Base-by-base conservation (phyloP, 2,888 invertebrate species). In the Trachelus tabidus region DNA sequence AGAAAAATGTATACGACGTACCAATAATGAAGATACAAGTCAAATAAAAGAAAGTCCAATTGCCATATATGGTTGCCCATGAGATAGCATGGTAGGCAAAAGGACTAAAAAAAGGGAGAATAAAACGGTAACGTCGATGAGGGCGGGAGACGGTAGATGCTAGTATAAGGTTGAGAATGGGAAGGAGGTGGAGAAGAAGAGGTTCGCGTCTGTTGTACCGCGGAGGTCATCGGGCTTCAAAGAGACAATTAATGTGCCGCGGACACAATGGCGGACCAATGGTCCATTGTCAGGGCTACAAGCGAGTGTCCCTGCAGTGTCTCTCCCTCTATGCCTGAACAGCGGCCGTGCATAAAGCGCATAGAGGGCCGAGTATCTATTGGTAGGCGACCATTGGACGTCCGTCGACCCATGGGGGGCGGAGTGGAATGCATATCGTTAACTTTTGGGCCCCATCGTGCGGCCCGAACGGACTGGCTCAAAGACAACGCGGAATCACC, bases 181-280 rank as follows among this genome's bases (percentile, higher is more conserved):
- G 35, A 31, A 34, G 56, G 73, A 78, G 79, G 76, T 75, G 78
- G 77, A 80, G 80, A 79, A 69, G 81, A 79, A 76, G 80, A 83
- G 76, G 79, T 85, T 82, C 82, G 76, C 73, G 79, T 76, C 69
- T 79, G 79, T 77, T 79, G 76, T 79, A 76, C 84, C 85, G 84
- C 86, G 85, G 88, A 87, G 89, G 88, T 90, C 87, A 89, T 89
- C 86, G 84, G 83, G 85, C 85, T 84, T 89, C 87, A 89, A 89
- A 89, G 89, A 87, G 88, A 89, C 90, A 89, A 89, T 89, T 89
- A 89, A 89, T 89, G 89, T 86, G 87, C 86, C 85, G 85, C 84
- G 84, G 84, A 83, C 86, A 89, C 88, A 89, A 89, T 89, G 87
- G 85, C 84, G 85, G 81, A 84, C 85, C 86, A 87, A 88, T 86